Base-by-base conservation (phyloP, 2,888 invertebrate species). In the Adineta ricciae region DNA sequence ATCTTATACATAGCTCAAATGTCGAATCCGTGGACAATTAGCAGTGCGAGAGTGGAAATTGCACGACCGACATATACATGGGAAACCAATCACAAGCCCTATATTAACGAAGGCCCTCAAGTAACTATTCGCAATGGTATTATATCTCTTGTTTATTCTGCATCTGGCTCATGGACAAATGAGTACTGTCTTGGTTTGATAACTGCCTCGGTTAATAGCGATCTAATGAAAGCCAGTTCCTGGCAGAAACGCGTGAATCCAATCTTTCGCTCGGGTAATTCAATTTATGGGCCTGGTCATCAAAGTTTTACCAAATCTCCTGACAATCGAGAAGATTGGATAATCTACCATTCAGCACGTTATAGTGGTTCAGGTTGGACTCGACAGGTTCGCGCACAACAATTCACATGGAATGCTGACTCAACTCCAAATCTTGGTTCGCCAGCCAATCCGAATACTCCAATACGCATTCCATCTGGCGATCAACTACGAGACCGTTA, bases 161-260 rank as follows among this genome's bases (percentile, higher is more conserved):
- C 78, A 78, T 78, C 78, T 41, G 78, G 78, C 1, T 78, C 78
- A 78, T 78, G 78, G 78, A 78, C 78, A 41, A 78, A 78, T 78
- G 78, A 78, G 38, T 78, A 78, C n/a, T 78, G 41, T 78, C 78
- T 78, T 9, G 78, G 78, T 24, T 41, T 78, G 14, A 78, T 78
- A 4, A 78, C 78, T 24, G n/a, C 78, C 24, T n/a, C 14, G 1
- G 41, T 14, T 24, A 14, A 7, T 41, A 78, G 78, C 41, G 9
- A 78, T 78, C 78, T n/a, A 9, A 24, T 78, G 41, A 41, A 41
- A 24, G 11, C 78, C 24, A 7, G 9, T n/a, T 78, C 78, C 7
- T 78, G 78, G 78, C 0, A 3, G 16, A 78, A 78, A 78, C 38
- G 4, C n/a, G 2, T 11, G 4, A n/a, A 78, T 78, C 78, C 78